Conservation (phyloP, 2,888 invertebrate species). For the Maniola hyperantus region DNA sequence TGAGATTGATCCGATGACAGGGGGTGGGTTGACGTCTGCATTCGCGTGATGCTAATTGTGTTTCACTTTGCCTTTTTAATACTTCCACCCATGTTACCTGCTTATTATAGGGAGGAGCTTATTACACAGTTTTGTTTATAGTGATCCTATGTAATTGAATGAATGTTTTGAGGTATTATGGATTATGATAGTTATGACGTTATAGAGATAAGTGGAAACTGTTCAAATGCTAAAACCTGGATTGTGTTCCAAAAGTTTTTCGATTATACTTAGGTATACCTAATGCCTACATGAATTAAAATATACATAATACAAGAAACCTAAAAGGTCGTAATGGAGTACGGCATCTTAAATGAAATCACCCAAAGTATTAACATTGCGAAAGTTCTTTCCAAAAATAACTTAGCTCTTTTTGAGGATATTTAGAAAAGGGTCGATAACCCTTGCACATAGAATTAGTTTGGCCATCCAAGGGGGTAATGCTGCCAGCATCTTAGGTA, state of each 20-base stretch:
- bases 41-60: slow-evolving; percentile 57
- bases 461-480: too few species aligned
- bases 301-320: too few species aligned
- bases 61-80: slow-evolving; percentile 14
- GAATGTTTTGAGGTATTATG: neutral
- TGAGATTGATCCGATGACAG: slow-evolving; percentile 77
- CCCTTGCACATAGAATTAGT: too few species aligned
- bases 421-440: too few species aligned
- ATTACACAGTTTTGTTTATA: neutral
- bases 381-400: neutral
- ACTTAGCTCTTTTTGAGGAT: too few species aligned
- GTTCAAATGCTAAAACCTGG: neutral
- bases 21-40: slow-evolving; percentile 57
- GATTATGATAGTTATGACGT: neutral
- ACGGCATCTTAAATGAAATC: too few species aligned
- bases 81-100: neutral
- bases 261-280: too few species aligned
- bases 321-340: too few species aligned
- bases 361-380: neutral
- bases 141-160: neutral
- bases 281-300: too few species aligned
- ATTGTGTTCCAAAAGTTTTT: too few species aligned
- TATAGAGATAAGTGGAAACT: neutral
- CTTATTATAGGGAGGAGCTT: neutral
- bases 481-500: too few species aligned